Conservation (phyloP, 2,888 invertebrate species). For the Sinhomidia bicolor region DNA sequence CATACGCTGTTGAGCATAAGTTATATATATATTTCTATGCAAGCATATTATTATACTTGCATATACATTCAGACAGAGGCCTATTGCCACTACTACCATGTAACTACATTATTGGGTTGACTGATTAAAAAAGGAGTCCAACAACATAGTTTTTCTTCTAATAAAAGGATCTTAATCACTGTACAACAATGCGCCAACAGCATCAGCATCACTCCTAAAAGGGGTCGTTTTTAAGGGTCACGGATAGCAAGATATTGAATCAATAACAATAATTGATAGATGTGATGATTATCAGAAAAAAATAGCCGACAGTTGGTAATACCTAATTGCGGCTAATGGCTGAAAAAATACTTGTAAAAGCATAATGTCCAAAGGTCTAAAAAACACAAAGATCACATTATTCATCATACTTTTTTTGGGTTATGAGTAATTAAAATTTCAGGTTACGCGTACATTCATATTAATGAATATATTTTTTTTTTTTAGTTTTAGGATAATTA, state of each 20-base stretch:
- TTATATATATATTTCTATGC: neutral
- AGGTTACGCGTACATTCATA: neutral
- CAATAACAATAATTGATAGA: neutral
- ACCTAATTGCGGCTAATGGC: neutral
- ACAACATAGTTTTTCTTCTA: conserved; percentile 45
- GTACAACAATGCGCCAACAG: neutral
- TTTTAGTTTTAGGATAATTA: neutral
- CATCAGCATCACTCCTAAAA: conserved; percentile 20
- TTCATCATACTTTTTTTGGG: neutral
- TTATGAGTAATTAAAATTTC: conserved; percentile 16
- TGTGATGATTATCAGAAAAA: neutral
- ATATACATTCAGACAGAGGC: too few relatives aligned
- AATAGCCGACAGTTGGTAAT: neutral
- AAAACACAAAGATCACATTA: conserved; percentile 39
- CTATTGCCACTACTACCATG: neutral
- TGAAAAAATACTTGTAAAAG: neutral
- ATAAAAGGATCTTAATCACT: neutral
- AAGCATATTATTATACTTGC: neutral
- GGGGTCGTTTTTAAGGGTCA: conserved; percentile 69
- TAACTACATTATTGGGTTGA: conserved; percentile 36
- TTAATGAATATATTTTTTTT: neutral
- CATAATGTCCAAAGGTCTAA: too few relatives aligned
- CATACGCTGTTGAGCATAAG: conserved; percentile 64
- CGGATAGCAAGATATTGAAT: conserved; percentile 62
- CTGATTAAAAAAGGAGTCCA: conserved; percentile 49